Evolutionary conservation across 1,140 invertebrate species (phyloP), one percentile per base, ranked within the genome.

Genomic region (Listronotus bonariensis): DNA sequence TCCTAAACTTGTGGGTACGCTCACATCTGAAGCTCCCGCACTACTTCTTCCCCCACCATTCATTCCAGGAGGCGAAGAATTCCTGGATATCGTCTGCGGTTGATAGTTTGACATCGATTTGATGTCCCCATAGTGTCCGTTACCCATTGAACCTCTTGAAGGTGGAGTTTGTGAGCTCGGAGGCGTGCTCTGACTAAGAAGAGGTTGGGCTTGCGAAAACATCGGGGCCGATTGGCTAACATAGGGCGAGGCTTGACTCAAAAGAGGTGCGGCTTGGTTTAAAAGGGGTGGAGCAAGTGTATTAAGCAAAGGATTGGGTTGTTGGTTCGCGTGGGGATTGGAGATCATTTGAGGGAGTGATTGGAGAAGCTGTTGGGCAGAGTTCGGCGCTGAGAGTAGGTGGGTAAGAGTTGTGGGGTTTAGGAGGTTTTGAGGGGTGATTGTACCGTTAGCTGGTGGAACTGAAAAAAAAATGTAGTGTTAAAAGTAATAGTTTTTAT

Each of bases 1-100:
- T 41, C 85, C 85, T 65, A 87, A 82, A 38, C 88, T 88, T 46
- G 90, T 90, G 51, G 89, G 90, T 72, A 92, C 91, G 34, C 89
- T 90, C 43, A 91, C 85, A 80, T 92, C 90, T 17, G 56, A 59
- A n/a, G 49, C 52, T 15, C 89, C 88, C 72, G 91, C 91, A 57
- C 88, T 84, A 48, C 88, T 85, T 82, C 89, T 86, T 75, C 83
- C 82, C 58, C 76, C 79, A 68, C 75, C 80, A 18, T 49, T 41
- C 32, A 59, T 36, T 17, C 60, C 55, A 59, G 82, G 77, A 63
- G 82, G 79, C 36, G 80, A 82, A 32, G 76, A 68, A 51, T 71
- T 75, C 31, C 69, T 57, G 18, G 68, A 48, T n/a, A 66, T 48
- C 54, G 57, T 55, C 40, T 32, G 65, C 31, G 52, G 57, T 52